Conservation (phyloP, 1,140 invertebrate species). For the Monochamus saltuarius region DNA sequence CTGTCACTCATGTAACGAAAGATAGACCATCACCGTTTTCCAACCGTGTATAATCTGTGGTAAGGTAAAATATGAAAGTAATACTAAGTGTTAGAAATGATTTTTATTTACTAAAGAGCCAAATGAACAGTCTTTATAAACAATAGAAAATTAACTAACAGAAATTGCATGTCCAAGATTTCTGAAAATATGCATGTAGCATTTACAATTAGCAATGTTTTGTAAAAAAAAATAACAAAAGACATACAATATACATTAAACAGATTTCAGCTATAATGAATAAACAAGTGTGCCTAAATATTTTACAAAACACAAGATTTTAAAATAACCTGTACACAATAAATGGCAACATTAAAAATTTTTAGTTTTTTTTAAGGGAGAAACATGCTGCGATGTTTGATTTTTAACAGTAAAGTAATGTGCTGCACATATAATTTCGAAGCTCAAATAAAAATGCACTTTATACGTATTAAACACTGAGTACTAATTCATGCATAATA, state of each 20-base stretch:
- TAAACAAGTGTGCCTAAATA: neutral
- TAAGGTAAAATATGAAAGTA: no score
- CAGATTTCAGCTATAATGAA: neutral
- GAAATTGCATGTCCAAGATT: slow-evolving; percentile 16
- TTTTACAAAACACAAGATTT: slow-evolving; percentile 11
- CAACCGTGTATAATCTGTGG: no score
- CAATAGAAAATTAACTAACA: slow-evolving; percentile 18
- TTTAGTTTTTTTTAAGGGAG: neutral
- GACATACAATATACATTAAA: slow-evolving; percentile 10
- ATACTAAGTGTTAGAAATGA: slow-evolving; percentile 8
- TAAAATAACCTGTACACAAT: slow-evolving; percentile 7
- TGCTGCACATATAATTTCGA: neutral
- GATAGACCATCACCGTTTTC: no score
- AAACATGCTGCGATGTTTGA: neutral
- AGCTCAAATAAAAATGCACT: slow-evolving; percentile 7
- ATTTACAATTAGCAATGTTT: neutral
- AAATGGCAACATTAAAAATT: slow-evolving; percentile 20
- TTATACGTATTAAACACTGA: slow-evolving; percentile 10
- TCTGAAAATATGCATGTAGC: slow-evolving; percentile 5
- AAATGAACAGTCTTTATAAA: slow-evolving; percentile 32
- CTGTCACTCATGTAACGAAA: no score
- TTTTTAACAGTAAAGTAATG: neutral
- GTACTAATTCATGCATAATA: slow-evolving; percentile 17
- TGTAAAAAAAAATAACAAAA: slow-evolving; percentile 13
- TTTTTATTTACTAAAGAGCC: slow-evolving; percentile 31